Evolutionary conservation across 2,113 vertebrate species (phyloP).

Genomic region (Meleagris gallopavo): DNA sequence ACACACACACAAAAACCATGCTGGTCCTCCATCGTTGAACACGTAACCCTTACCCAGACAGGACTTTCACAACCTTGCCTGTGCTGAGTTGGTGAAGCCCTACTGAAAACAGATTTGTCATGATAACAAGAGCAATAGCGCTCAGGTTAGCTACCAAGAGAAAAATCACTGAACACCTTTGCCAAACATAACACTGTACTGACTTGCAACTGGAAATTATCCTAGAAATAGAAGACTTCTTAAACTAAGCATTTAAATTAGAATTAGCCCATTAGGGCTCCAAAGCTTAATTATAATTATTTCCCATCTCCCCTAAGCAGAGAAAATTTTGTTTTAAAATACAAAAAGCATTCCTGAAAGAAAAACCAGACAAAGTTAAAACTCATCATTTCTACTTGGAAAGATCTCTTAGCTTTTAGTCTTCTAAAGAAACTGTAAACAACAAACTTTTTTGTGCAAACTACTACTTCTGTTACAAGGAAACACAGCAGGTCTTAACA

Average conservation of each 20-base stretch:
- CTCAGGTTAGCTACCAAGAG: not conserved
- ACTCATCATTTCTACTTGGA: not conserved
- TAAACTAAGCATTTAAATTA: not conserved
- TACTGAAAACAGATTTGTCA: not conserved
- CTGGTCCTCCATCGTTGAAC: not conserved
- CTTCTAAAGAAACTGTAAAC: not conserved
- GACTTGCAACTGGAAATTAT: not conserved
- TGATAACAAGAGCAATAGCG: not conserved
- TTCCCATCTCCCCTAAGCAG: not conserved
- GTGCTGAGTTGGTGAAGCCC: not conserved
- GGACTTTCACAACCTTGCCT: not conserved
- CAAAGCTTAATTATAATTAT: not conserved
- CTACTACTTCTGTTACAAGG: slow-evolving; percentile 18
- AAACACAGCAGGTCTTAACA: slow-evolving; percentile 68
- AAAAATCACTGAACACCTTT: not conserved
- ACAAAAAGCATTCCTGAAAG: not conserved
- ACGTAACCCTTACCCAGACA: not conserved
- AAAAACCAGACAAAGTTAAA: not conserved
- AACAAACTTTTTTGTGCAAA: not conserved
- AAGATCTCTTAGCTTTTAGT: slow-evolving; percentile 5
- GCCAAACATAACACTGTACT: not conserved
- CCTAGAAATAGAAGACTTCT: not conserved
- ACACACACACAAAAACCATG: rapidly evolving
- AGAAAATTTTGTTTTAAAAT: not conserved
- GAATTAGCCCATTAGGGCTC: not conserved